These are phyloP conservation scores for Anableps anableps DNA, from an alignment of 2,797 vertebrate species.

Conservation along the genomic window DNA sequence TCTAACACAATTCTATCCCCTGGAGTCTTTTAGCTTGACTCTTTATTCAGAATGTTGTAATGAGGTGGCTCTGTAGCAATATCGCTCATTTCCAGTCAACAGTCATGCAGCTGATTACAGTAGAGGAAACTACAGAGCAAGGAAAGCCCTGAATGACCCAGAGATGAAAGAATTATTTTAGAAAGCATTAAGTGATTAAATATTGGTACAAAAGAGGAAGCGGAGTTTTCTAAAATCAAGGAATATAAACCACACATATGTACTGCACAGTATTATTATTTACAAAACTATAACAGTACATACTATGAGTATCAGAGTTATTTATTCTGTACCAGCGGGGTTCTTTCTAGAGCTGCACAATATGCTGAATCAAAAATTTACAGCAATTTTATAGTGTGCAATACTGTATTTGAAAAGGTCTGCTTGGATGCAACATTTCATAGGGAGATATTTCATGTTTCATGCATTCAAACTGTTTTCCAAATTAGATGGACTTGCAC, in stretches of 20 bases:
- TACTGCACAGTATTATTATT: neutral
- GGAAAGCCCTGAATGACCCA: conserved; percentile 1
- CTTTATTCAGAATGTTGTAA: neutral
- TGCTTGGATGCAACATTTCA: neutral
- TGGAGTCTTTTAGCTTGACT: neutral
- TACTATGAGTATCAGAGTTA: no score
- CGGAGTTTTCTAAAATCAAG: neutral
- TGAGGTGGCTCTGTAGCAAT: conserved; percentile 9
- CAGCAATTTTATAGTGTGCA: neutral
- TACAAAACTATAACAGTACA: no score
- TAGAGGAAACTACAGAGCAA: conserved; percentile 44
- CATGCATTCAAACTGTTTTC: neutral
- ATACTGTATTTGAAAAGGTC: neutral
- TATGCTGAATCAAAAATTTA: no score
- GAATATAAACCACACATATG: neutral
- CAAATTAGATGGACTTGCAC: neutral
- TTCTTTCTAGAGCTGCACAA: no score
- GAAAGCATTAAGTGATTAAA: neutral
- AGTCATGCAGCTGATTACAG: conserved; percentile 31
- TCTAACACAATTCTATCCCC: neutral
- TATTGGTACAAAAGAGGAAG: neutral
- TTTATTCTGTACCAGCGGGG: no score
- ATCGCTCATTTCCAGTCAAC: conserved; percentile 6
- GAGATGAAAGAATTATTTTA: conserved; percentile 13
- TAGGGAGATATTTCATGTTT: neutral